These are phyloP conservation scores for Neoniphon sammara DNA, from an alignment of 2,797 vertebrate species.

Conservation along the genomic window DNA sequence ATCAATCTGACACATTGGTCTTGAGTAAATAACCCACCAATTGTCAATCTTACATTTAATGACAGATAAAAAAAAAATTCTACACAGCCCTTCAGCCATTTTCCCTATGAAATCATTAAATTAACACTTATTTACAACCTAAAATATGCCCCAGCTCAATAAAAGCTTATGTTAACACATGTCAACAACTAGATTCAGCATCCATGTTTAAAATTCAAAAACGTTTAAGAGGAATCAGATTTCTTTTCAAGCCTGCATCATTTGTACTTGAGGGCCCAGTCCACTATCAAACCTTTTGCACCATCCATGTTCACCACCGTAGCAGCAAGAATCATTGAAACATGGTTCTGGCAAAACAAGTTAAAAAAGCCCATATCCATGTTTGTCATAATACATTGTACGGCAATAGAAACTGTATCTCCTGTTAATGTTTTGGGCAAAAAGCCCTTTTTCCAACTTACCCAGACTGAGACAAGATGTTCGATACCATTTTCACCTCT, in stretches of 20 bases:
- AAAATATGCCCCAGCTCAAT: conserved; percentile 30
- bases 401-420: neutral
- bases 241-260: conserved; percentile 11
- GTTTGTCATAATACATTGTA: neutral
- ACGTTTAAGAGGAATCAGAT: neutral
- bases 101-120: conserved; percentile 37
- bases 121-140: conserved; percentile 58
- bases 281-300: neutral
- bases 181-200: conserved; percentile 6
- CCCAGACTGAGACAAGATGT: too few relatives aligned
- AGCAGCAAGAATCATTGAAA: conserved; percentile 47
- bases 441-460: too few relatives aligned
- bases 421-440: neutral
- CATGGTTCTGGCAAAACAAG: neutral
- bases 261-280: neutral
- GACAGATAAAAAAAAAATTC: neutral
- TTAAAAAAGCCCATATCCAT: neutral
- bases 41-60: neutral
- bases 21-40: neutral
- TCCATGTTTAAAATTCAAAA: too few relatives aligned
- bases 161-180: conserved; percentile 30
- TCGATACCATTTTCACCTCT: too few relatives aligned
- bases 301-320: neutral
- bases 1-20: too few relatives aligned
- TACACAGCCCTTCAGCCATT: neutral